These are phyloP conservation scores for Zaprionus tsacasi DNA, from an alignment of 1,140 invertebrate genomes.

Conservation along the genomic window DNA sequence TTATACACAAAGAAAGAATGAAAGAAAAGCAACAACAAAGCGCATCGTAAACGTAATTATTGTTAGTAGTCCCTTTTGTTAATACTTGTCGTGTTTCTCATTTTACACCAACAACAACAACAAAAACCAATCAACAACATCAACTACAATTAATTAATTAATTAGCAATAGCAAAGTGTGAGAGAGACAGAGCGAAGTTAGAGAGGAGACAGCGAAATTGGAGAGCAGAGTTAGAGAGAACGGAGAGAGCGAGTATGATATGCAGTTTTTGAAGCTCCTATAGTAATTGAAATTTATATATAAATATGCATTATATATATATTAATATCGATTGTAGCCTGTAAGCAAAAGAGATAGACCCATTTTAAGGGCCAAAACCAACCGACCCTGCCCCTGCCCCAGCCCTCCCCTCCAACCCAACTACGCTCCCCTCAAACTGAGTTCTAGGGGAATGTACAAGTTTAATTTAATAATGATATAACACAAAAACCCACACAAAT, in stretches of 20 bases:
- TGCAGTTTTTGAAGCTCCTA: slow-evolving; percentile 69
- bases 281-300: slow-evolving; percentile 66
- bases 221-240: background rate
- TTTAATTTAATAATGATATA: slow-evolving; percentile 31
- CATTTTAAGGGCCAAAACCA: slow-evolving; percentile 37
- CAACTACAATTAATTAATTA: slow-evolving; percentile 10
- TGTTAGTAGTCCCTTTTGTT: slow-evolving; percentile 67
- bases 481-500: slow-evolving; percentile 25
- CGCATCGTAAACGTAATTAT: slow-evolving; percentile 62
- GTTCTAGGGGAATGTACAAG: slow-evolving; percentile 46
- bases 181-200: background rate
- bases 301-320: slow-evolving; percentile 39
- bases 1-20: slow-evolving; percentile 41
- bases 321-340: slow-evolving; percentile 50
- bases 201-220: background rate
- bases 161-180: slow-evolving; percentile 24
- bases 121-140: slow-evolving; percentile 34
- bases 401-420: background rate
- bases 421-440: slow-evolving; percentile 16
- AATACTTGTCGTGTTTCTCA: slow-evolving; percentile 55
- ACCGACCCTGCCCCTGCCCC: background rate
- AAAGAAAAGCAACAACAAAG: slow-evolving; percentile 30
- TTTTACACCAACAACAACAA: slow-evolving; percentile 39
- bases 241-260: slow-evolving; percentile 25
- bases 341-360: slow-evolving; percentile 39